Evolutionary conservation across 2,113 vertebrate genomes (phyloP).

Genomic region (Coracopsis vasa): DNA sequence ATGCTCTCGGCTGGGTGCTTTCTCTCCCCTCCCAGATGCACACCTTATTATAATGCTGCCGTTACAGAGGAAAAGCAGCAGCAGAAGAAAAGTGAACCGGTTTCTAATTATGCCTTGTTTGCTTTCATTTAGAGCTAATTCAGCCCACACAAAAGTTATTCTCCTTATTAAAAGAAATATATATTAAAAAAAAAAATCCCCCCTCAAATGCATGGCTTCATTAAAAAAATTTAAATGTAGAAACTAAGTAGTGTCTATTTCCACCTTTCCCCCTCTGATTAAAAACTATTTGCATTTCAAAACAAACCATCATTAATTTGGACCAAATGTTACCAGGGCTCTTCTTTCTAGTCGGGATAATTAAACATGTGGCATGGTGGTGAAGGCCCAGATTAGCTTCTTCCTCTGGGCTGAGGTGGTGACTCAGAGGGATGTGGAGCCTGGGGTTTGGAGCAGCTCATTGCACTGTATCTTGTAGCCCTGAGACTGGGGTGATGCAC

Average conservation of each 20-base stretch:
- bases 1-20: accelerated
- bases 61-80: background rate
- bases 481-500: background rate
- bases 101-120: slow-evolving; percentile 72
- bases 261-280: slow-evolving; percentile 68
- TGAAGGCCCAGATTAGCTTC: background rate
- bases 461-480: background rate
- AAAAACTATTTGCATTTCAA: slow-evolving; percentile 67
- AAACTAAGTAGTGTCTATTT: slow-evolving; percentile 32
- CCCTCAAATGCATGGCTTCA: slow-evolving; percentile 25
- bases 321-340: slow-evolving; percentile 51
- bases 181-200: background rate
- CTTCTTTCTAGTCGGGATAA: background rate
- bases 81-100: background rate
- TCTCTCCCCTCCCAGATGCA: background rate
- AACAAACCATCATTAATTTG: slow-evolving; percentile 65
- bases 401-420: background rate
- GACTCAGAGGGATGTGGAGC: background rate
- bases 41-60: background rate
- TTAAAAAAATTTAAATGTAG: slow-evolving; percentile 26
- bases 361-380: background rate
- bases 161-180: slow-evolving; percentile 27
- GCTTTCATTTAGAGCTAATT: slow-evolving; percentile 70
- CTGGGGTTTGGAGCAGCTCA: background rate
- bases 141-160: slow-evolving; percentile 59